phyloP scores from a whole-genome alignment of 2,888 invertebrate genomes.

The Ceriagrion tenellum region DNA sequence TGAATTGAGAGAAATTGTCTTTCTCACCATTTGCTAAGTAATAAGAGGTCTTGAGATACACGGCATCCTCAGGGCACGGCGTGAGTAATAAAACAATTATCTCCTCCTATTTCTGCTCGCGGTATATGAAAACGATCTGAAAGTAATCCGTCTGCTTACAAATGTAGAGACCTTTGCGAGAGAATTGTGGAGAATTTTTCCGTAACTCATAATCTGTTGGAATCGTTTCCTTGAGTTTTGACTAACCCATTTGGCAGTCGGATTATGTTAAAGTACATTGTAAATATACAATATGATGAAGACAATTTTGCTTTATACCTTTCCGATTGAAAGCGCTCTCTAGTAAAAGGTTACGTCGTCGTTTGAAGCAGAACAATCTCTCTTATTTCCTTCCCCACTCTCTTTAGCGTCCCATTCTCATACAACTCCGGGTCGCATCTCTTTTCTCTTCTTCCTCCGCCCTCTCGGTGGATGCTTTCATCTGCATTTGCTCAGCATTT shows the following conservation, averaged over 20 bases:
- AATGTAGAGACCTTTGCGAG: neutral
- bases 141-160: neutral
- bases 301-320: neutral
- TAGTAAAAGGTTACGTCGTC: neutral
- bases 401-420: neutral
- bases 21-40: too few relatives aligned
- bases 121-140: neutral
- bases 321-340: neutral
- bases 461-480: neutral
- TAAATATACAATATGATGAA: neutral
- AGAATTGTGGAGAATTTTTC: neutral
- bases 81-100: neutral
- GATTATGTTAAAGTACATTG: neutral
- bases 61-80: neutral
- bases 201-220: neutral
- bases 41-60: too few relatives aligned
- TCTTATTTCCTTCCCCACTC: neutral
- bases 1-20: too few relatives aligned
- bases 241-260: neutral
- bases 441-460: neutral
- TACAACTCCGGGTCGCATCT: neutral
- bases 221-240: neutral
- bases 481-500: constrained; percentile 32
- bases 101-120: neutral
- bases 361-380: neutral